Conservation (phyloP, 2,113 vertebrate genomes). For the Vombatus ursinus region DNA sequence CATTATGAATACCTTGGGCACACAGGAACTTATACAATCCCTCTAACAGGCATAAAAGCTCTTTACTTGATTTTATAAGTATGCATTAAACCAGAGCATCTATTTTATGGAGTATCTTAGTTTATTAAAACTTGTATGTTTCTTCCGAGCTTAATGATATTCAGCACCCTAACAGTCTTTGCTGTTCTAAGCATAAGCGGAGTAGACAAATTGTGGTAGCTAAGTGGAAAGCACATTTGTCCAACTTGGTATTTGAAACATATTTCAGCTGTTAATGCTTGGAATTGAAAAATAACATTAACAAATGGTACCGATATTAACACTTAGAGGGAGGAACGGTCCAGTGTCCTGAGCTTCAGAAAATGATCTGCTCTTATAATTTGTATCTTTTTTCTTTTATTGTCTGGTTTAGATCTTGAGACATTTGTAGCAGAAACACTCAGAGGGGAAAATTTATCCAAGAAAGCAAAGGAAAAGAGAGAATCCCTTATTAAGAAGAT, state of each 20-base stretch:
- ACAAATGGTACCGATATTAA: constrained; percentile 69
- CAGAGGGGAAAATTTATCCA: constrained; percentile 94
- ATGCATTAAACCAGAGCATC: constrained; percentile 71
- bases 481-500: constrained; percentile 92
- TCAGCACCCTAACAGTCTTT: constrained; percentile 81
- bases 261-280: constrained; percentile 68
- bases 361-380: constrained; percentile 71
- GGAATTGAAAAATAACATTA: constrained; percentile 75
- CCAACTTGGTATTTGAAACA: constrained; percentile 79
- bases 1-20: constrained; percentile 67
- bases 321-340: constrained; percentile 65
- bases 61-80: constrained; percentile 75
- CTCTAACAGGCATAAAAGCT: constrained; percentile 73
- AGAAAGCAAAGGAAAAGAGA: constrained; percentile 93
- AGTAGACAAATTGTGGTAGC: constrained; percentile 73
- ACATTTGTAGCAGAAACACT: constrained; percentile 88
- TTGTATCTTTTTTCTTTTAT: constrained; percentile 68
- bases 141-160: constrained; percentile 75
- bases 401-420: constrained; percentile 90
- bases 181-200: constrained; percentile 82
- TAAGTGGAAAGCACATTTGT: constrained; percentile 79
- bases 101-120: constrained; percentile 75
- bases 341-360: constrained; percentile 64
- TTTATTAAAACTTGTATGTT: constrained; percentile 81
- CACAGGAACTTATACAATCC: constrained; percentile 70